A percentile compares a stretch with the other conserved stretches of the same genome.
Evolutionary conservation across 2,113 vertebrate genomes (phyloP).

Genomic region (Antidorcas marsupialis): DNA sequence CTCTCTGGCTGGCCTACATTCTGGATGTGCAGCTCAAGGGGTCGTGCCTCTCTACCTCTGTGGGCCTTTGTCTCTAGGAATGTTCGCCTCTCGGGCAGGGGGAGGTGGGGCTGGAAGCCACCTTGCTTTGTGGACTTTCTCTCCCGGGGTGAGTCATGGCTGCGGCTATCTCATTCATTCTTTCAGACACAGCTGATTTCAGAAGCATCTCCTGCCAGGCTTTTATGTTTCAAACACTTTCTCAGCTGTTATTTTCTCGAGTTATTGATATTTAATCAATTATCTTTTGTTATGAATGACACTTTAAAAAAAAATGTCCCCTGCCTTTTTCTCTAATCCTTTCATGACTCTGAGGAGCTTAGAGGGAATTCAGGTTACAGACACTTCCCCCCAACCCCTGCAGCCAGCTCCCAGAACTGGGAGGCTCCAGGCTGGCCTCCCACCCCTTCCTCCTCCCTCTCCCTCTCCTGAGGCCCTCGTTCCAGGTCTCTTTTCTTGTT

Average conservation of each 20-base stretch:
- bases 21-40: not conserved
- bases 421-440: not conserved
- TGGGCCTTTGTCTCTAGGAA: constrained; percentile 21
- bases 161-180: not conserved
- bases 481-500: not conserved
- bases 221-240: not conserved
- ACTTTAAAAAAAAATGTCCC: not conserved
- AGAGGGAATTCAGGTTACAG: not conserved
- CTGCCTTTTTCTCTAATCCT: not conserved
- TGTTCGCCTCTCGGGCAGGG: not conserved
- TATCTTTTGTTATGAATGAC: not conserved
- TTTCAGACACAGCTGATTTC: not conserved
- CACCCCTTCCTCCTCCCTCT: too few species aligned
- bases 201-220: not conserved
- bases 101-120: not conserved
- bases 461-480: accelerated
- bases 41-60: too few species aligned
- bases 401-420: not conserved
- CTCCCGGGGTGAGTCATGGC: not conserved
- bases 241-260: not conserved
- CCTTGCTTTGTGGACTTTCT: not conserved
- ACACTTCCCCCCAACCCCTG: accelerated
- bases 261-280: not conserved
- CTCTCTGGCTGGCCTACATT: constrained; percentile 41
- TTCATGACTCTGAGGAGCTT: not conserved